A percentile compares a stretch with the other conserved stretches of the same genome.
Evolutionary conservation across 1,140 invertebrate species (phyloP).

Genomic region (Pseudachorutes palmiensis): DNA sequence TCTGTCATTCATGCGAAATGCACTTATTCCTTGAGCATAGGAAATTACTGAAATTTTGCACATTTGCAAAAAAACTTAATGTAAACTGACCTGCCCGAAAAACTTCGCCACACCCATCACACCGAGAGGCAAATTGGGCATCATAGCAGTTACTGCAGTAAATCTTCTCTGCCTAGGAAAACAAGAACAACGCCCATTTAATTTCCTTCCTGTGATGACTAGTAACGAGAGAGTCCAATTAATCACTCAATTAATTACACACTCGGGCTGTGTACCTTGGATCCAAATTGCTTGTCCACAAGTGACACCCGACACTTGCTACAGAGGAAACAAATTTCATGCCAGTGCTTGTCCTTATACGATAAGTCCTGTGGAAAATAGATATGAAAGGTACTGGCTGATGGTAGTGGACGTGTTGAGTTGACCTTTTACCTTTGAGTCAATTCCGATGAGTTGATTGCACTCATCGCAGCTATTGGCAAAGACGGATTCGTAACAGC

Average conservation of each 20-base stretch:
- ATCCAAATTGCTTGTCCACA: conserved; percentile 98
- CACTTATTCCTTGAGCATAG: neutral
- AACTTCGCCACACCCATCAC: conserved; percentile 96
- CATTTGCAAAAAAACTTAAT: conserved; percentile 6
- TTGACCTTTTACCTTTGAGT: conserved; percentile 79
- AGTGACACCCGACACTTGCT: conserved; percentile 93
- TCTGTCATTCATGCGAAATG: neutral
- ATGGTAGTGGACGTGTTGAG: neutral
- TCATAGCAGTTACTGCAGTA: conserved; percentile 99
- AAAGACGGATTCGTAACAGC: conserved; percentile 98
- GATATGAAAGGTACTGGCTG: neutral
- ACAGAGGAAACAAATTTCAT: conserved; percentile 95
- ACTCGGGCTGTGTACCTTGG: too few relatives aligned
- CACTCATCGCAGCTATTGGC: conserved; percentile 98
- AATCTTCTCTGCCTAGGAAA: conserved; percentile 69
- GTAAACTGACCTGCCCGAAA: conserved; percentile 86
- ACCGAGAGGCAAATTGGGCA: conserved; percentile 94
- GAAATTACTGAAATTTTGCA: neutral
- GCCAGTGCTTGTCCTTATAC: conserved; percentile 99
- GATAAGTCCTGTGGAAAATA: conserved; percentile 75
- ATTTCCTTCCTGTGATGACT: neutral
- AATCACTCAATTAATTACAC: neutral
- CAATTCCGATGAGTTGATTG: conserved; percentile 95
- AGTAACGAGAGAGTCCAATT: neutral
- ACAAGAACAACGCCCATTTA: conserved; percentile 9